Base-by-base conservation (phyloP, 2,797 vertebrate species). In the Acipenser oxyrinchus region DNA sequence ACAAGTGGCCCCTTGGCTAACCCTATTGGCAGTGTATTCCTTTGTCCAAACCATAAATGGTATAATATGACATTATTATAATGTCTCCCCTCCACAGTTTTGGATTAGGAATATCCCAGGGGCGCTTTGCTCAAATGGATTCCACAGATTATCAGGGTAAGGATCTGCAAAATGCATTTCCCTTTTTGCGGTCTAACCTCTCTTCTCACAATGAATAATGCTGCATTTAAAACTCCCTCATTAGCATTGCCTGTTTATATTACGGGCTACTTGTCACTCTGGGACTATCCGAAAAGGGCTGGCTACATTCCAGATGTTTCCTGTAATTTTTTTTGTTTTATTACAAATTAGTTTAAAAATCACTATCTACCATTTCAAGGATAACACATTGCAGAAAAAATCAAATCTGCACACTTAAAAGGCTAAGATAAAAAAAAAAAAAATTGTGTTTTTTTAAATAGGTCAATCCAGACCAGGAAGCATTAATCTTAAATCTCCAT, bases 231-330 rank as follows among this genome's bases (percentile, higher is more conserved):
- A 18, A 48, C 60, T 62, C 55, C 12, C 9, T 62, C 60, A 48
- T 18, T 9, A 48, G 15, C 48, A 12, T 13, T 62, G 53, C n/a
- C 60, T 62, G 11, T 62, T 62, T 62, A 37, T 48, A 18, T 62
- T 62, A 62, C 18, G 60, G 60, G 60, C 37, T 62, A 62, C 60
- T 18, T 37, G 60, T 62, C 60, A 15, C 60, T 62, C 6, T 62
- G 60, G 60, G 60, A 62, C 60, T 62, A 62, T 62, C 60, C 18
- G 18, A 62, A 62, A n/a, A 6, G 8, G 60, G 13, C 18, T 62
- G 60, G 60, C 60, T 23, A 15, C 60, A 23, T 37, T 62, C 60
- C 60, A 62, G 60, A 48, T 62, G 60, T 62, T 62, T 62, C 60
- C 18, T 62, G 10, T 62, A 10, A 6, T 6, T 62, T 62, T 58